Conservation (phyloP, 2,888 invertebrate genomes). For the Diogma glabrata region DNA sequence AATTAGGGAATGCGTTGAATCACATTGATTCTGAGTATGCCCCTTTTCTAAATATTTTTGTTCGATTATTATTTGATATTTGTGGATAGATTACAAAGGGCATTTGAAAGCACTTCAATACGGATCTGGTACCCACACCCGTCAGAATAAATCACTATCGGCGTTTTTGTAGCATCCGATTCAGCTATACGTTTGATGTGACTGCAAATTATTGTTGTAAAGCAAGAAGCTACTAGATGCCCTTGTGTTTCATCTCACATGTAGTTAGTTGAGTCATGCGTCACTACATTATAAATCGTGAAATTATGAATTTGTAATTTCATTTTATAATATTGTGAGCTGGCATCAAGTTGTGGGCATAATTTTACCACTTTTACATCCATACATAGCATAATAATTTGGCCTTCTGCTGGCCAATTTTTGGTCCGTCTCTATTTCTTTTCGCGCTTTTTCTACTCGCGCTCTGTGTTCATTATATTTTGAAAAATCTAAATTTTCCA, state of each 20-base stretch:
- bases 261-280: conserved; percentile 10
- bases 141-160: background rate
- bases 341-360: conserved; percentile 10
- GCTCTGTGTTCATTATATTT: background rate
- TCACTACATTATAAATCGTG: conserved; percentile 6
- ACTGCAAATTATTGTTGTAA: background rate
- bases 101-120: conserved; percentile 4
- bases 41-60: background rate
- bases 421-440: background rate
- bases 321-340: conserved; percentile 11
- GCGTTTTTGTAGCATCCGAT: background rate
- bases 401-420: background rate
- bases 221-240: background rate
- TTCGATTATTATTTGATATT: background rate
- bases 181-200: background rate
- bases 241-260: too few relatives aligned
- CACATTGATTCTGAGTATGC: conserved; percentile 6
- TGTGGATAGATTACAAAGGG: background rate
- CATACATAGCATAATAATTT: conserved; percentile 7
- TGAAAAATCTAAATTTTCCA: background rate
- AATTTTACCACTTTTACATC: conserved; percentile 13
- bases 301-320: conserved; percentile 9
- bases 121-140: conserved; percentile 1
- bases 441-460: background rate
- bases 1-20: conserved; percentile 7